Evolutionary conservation across 2,113 vertebrate genomes (phyloP), one percentile per base, ranked within the genome.

Genomic region (Cyanocitta stelleri): DNA sequence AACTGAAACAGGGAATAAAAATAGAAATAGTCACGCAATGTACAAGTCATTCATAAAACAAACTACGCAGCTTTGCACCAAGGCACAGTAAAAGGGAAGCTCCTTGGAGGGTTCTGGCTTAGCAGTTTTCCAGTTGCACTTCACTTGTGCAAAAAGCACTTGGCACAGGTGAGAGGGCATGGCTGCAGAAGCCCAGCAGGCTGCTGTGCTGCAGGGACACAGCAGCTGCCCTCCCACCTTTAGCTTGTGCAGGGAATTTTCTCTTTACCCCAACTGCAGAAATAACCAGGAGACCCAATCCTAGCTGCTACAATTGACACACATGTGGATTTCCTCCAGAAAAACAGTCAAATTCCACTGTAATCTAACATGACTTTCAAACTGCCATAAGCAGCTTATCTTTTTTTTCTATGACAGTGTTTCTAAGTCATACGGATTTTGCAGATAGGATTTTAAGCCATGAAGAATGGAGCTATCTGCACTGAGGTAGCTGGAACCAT

Each of bases 361-460:
- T 69, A 91, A 67, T 91, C n/a, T 75, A 84, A 88, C 81, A 66
- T 30, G 67, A 59, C 62, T 94, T 95, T 85, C 62, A 61, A 95
- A 69, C 69, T 79, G 9, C 35, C 3, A 1, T 94, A 95, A 91
- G 81, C 51, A 77, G 67, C 49, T 95, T 91, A 82, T 68, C 55
- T 95, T 89, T 76, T 69, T 82, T 85, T 91, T 85, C 63, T 76
- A 0, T 73, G 72, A 51, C 39, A 63, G 63, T 66, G 49, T 52
- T 87, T 96, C 69, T 58, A 80, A 94, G 10, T 69, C 63, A 54
- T 23, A 49, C 0, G 5, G 69, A 72, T 95, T 95, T 89, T 64
- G 59, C 39, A 83, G 74, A 35, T 56, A 89, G 89, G 51, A 59
- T 93, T 96, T 94, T 79, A 85, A 89, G 78, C 37, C 58, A 58